Evolutionary conservation across 2,797 vertebrate species (phyloP).

Genomic region (Coregonus suidteri): DNA sequence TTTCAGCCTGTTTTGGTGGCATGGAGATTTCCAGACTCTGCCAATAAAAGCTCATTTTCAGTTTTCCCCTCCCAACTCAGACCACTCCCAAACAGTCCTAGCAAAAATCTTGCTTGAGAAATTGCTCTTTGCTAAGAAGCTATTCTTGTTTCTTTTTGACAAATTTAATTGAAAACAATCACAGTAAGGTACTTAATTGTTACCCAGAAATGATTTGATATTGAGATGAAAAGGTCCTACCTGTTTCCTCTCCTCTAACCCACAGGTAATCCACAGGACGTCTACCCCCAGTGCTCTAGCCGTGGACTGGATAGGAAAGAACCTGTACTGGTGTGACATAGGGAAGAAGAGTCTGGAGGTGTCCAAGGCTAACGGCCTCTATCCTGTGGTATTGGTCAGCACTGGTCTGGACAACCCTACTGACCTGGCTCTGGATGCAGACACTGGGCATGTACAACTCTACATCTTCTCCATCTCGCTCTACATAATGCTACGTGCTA

Average conservation of each 20-base stretch:
- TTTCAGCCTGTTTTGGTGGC: too few species aligned
- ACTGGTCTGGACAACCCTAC: conserved; percentile 81
- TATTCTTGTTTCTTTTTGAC: too few species aligned
- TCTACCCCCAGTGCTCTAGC: conserved; percentile 84
- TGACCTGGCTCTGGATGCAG: conserved; percentile 80
- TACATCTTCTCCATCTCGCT: neutral
- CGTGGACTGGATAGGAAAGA: conserved; percentile 88
- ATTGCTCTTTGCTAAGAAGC: too few species aligned
- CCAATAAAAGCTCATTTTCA: too few species aligned
- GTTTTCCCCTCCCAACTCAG: too few species aligned
- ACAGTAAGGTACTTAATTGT: too few species aligned
- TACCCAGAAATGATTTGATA: too few species aligned
- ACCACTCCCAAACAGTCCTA: too few species aligned
- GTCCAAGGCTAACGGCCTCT: conserved; percentile 86
- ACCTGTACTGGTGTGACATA: conserved; percentile 87
- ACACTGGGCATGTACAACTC: conserved; percentile 71
- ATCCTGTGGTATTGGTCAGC: conserved; percentile 81
- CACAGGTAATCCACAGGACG: conserved; percentile 83
- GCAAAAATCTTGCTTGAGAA: too few species aligned
- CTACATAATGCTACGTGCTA: conserved; percentile 2
- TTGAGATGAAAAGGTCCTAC: too few species aligned
- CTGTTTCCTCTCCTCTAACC: conserved; percentile 12
- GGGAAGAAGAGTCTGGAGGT: conserved; percentile 86
- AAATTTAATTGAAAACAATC: too few species aligned
- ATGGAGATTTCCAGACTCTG: too few species aligned